Percentiles rank a stretch among this genome's conserved stretches.
phyloP scores from a whole-genome alignment of 37 sponge, comb jelly and placozoan species.

The Spongia lamella region DNA sequence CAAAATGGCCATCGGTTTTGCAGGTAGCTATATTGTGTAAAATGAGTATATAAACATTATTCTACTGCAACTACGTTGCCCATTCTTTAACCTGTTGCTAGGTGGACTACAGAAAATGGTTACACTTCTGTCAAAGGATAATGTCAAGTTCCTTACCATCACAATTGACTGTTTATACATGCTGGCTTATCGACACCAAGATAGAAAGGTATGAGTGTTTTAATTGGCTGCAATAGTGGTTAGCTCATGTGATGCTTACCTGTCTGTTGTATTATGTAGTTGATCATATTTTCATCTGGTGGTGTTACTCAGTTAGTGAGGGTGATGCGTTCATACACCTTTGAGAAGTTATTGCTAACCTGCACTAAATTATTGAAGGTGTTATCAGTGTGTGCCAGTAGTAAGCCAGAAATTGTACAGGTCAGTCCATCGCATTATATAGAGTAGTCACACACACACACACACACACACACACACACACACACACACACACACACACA shows the following conservation, averaged over 20 bases:
- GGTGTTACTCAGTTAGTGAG: constrained; percentile 79
- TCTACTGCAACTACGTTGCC: neutral
- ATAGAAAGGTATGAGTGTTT: constrained; percentile 76
- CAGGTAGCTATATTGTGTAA: too few relatives aligned
- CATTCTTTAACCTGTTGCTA: neutral
- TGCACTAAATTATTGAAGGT: constrained; percentile 82
- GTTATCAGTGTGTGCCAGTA: constrained; percentile 83
- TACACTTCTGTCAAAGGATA: constrained; percentile 76
- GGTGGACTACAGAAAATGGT: constrained; percentile 96
- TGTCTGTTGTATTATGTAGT: constrained; percentile 10
- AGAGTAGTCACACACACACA: too few relatives aligned
- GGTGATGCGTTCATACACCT: constrained; percentile 72
- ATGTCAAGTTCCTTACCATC: constrained; percentile 90
- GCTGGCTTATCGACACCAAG: constrained; percentile 83
- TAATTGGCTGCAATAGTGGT: too few relatives aligned
- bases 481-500: too few relatives aligned
- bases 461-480: constrained; percentile 18
- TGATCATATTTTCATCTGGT: constrained; percentile 68
- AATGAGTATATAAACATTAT: neutral
- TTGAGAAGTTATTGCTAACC: constrained; percentile 92
- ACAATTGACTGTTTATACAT: constrained; percentile 90
- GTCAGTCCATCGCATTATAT: constrained; percentile 51
- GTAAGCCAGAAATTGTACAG: constrained; percentile 89
- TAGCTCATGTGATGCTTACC: neutral
- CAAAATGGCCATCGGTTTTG: constrained; percentile 78